phyloP scores from a whole-genome alignment of 2,113 vertebrate species.

The Zosterops lateralis region DNA sequence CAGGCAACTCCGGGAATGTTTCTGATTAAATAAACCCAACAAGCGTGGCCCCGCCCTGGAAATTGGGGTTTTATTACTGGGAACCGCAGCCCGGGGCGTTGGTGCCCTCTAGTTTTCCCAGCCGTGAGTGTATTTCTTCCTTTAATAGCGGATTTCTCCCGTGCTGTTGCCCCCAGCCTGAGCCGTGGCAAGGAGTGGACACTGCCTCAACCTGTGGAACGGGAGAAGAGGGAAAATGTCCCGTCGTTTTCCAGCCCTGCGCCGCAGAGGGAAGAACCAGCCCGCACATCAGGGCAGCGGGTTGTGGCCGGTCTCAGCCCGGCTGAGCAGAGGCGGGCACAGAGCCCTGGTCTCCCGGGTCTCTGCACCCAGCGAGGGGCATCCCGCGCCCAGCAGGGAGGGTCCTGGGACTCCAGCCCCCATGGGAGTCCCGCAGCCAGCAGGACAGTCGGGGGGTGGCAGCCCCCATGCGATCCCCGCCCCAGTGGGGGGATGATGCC shows the following conservation, averaged over 20 bases:
- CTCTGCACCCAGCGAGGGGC: rapidly evolving
- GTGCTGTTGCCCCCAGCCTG: rapidly evolving
- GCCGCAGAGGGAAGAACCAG: not conserved
- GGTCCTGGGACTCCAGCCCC: not conserved
- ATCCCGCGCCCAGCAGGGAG: not conserved
- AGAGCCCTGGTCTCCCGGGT: not conserved
- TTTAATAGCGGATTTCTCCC: not conserved
- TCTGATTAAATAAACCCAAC: not conserved
- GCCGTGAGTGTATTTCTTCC: too few species aligned
- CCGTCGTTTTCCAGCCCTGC: rapidly evolving
- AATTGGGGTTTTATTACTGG: rapidly evolving
- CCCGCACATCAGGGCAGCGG: not conserved
- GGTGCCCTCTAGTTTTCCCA: conserved; percentile 1
- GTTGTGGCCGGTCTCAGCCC: not conserved
- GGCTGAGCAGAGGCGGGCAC: not conserved
- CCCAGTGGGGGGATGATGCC: too few species aligned
- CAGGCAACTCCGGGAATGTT: not conserved
- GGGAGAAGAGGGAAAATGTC: not conserved
- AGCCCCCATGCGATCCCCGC: not conserved
- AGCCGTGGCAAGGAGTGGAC: not conserved
- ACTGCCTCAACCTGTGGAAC: not conserved
- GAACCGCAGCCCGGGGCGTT: not conserved
- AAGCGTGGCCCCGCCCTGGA: not conserved
- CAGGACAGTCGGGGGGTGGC: not conserved
- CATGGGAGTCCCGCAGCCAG: not conserved